Evolutionary conservation across 2,888 invertebrate species (phyloP).

Genomic region (Petrophora chlorosata): DNA sequence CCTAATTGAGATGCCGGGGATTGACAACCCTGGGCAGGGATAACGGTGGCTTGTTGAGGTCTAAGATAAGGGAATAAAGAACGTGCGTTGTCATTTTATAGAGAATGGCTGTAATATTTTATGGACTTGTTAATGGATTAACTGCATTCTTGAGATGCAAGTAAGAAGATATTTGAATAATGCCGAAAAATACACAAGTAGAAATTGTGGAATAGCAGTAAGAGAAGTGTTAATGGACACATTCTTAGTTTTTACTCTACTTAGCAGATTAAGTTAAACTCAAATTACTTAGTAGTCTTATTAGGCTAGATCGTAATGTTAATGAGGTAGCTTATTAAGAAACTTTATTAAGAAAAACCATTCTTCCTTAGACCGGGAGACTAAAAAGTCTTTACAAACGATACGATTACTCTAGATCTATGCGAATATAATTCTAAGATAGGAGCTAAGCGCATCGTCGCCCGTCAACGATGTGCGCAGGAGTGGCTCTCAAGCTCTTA

Average conservation of each 20-base stretch:
- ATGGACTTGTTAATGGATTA: slow-evolving; percentile 29
- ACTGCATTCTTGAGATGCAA: slow-evolving; percentile 31
- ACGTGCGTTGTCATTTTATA: slow-evolving; percentile 38
- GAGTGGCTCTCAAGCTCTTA: slow-evolving; percentile 34
- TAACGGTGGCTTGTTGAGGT: slow-evolving; percentile 55
- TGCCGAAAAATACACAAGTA: neutral
- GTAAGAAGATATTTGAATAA: slow-evolving; percentile 4
- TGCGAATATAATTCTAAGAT: neutral
- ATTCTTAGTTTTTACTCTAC: too few relatives aligned
- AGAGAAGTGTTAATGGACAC: too few relatives aligned
- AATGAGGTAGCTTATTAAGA: too few relatives aligned
- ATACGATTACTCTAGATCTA: too few relatives aligned
- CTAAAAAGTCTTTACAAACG: too few relatives aligned
- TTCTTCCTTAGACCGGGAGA: too few relatives aligned
- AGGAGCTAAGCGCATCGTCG: neutral
- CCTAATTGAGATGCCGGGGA: slow-evolving; percentile 57
- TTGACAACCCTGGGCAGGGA: slow-evolving; percentile 52
- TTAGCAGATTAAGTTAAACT: too few relatives aligned
- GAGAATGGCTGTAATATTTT: slow-evolving; percentile 34
- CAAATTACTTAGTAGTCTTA: too few relatives aligned
- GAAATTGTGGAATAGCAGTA: neutral
- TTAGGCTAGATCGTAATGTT: too few relatives aligned
- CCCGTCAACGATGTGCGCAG: slow-evolving; percentile 5
- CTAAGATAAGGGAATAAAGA: slow-evolving; percentile 40
- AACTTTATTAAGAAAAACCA: too few relatives aligned